These are phyloP conservation scores for Girardinus metallicus DNA, from an alignment of 2,797 vertebrate genomes.

Conservation along the genomic window DNA sequence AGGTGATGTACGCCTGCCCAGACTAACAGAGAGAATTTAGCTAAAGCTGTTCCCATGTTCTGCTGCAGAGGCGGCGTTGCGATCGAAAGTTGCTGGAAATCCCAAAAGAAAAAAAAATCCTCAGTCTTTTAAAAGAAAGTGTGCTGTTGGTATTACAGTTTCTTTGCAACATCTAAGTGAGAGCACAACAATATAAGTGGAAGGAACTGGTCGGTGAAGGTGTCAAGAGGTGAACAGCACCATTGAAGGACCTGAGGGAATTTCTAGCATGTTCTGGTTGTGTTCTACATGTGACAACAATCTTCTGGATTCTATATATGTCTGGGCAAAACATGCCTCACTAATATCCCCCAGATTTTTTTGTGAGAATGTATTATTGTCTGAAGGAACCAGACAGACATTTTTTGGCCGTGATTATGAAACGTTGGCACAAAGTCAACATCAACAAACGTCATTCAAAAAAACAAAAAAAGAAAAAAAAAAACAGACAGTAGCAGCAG, in stretches of 20 bases:
- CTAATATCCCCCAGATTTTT: background rate
- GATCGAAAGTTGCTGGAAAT: background rate
- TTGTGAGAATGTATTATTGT: background rate
- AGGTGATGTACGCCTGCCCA: slow-evolving; percentile 54
- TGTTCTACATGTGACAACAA: background rate
- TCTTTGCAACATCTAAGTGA: background rate
- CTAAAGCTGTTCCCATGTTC: slow-evolving; percentile 46
- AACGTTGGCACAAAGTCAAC: background rate
- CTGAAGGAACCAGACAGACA: background rate
- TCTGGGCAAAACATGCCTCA: background rate
- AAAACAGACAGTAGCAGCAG: background rate
- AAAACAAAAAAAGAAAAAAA: background rate
- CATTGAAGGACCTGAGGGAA: background rate
- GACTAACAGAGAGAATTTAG: slow-evolving; percentile 34
- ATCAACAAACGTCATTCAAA: background rate
- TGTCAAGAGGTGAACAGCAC: background rate
- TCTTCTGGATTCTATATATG: background rate
- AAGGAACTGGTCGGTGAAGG: background rate
- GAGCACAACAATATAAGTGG: background rate
- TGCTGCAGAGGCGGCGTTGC: slow-evolving; percentile 14
- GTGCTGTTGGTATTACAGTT: background rate
- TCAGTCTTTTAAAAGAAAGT: background rate
- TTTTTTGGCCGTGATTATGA: background rate
- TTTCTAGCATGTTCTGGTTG: background rate
- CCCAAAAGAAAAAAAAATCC: background rate